Conservation (phyloP, 2,888 invertebrate genomes). For the Calliphora vomitoria region DNA sequence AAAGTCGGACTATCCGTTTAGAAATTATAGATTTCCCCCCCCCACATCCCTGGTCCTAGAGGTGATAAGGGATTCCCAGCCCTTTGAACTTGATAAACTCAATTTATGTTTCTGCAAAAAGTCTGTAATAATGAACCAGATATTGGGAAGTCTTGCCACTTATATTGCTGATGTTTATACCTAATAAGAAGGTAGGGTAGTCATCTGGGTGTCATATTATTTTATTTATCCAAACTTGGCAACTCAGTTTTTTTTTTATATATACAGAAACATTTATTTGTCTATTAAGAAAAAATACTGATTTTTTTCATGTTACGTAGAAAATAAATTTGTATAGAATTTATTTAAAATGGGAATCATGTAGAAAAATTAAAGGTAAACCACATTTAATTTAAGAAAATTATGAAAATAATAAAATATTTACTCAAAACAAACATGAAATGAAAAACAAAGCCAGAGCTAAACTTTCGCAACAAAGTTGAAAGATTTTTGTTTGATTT, state of each 20-base stretch:
- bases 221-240: not conserved
- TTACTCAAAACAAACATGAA: not conserved
- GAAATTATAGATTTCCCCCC: no score
- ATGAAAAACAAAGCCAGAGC: slow-evolving; percentile 28
- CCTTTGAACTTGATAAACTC: no score
- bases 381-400: slow-evolving; percentile 48
- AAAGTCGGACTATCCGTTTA: no score
- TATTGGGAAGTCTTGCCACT: no score
- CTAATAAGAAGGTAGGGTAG: no score
- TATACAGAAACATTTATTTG: not conserved
- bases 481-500: not conserved
- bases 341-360: slow-evolving; percentile 51
- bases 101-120: no score
- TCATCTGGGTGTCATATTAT: no score
- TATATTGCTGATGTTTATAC: no score
- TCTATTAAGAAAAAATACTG: not conserved
- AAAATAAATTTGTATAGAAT: not conserved
- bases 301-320: not conserved
- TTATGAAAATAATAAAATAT: not conserved
- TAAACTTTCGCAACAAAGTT: slow-evolving; percentile 42
- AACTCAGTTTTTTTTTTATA: not conserved
- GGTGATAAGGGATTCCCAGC: no score
- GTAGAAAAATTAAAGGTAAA: slow-evolving; percentile 50
- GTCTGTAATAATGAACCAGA: no score
- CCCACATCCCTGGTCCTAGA: no score